Base-by-base conservation (phyloP, 1,140 invertebrate genomes). In the Akabosia matsudoensis region DNA sequence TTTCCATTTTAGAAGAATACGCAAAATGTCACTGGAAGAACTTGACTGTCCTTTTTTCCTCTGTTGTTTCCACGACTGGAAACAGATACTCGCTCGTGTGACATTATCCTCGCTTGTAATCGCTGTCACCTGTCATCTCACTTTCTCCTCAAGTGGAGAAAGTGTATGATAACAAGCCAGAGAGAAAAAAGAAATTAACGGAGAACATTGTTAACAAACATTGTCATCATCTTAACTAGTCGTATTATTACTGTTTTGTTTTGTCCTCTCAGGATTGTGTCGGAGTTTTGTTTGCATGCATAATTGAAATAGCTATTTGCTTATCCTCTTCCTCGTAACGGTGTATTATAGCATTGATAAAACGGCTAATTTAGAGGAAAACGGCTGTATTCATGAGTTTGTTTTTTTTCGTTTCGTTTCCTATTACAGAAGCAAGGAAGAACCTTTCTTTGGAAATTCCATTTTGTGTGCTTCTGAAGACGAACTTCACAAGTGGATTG, bases 401-500 rank as follows among this genome's bases (percentile, higher is more conserved):
- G 54, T 56, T 56, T 56, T 56, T 4, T 56, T 56, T 56, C 54
- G 14, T 56, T 10, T 56, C 24, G 7, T 56, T 4, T 56, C 54
- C 10, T 80, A 33, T 80, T 86, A 52, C 79, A 92, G 92, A 83
- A 90, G 87, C 31, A 92, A 91, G 84, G 91, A 91, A 56, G 88
- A 85, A 45, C 92, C 91, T 0, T 94, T 87, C 84, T 93, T 95
- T 84, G 93, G 93, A 0, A 88, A 89, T 78, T 91, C 90, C 0
- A 85, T 94, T 33, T 91, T 90, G 1, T 93, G 92, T 72, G 88
- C 88, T 26, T 89, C 90, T 28, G 89, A 89, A 74, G 88, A 90
- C 28, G 89, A 92, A 56, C 88, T 91, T 78, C 87, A 92, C 10
- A 89, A 88, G 74, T 94, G 92, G 92, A 87, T 92, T 75, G 88